Evolutionary conservation across 2,113 vertebrate genomes (phyloP).

Genomic region (Stigmatopora nigra): DNA sequence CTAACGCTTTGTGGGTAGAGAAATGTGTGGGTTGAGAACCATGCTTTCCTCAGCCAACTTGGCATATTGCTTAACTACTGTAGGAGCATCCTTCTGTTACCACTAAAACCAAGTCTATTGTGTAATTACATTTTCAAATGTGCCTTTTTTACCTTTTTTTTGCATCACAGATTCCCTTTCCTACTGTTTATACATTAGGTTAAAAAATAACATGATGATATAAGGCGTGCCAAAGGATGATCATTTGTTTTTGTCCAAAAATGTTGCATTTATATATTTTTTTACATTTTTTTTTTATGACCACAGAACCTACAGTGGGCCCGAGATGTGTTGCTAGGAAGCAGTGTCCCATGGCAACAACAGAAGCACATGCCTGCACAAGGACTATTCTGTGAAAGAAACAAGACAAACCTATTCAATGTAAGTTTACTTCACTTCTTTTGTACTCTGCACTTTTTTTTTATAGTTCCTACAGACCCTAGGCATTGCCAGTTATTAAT

Average conservation of each 20-base stretch:
- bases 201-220: background rate
- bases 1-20: slow-evolving; percentile 54
- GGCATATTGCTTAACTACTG: slow-evolving; percentile 53
- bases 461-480: background rate
- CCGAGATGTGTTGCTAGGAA: slow-evolving; percentile 98
- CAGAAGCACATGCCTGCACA: slow-evolving; percentile 99
- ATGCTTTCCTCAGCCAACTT: slow-evolving; percentile 57
- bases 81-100: slow-evolving; percentile 56
- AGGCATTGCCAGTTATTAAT: background rate
- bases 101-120: slow-evolving; percentile 25
- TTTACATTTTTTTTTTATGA: slow-evolving; percentile 49
- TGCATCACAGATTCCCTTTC: slow-evolving; percentile 16
- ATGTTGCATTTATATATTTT: slow-evolving; percentile 19
- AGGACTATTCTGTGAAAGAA: slow-evolving; percentile 98
- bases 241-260: slow-evolving; percentile 2
- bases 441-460: background rate
- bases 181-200: background rate
- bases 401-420: slow-evolving; percentile 99
- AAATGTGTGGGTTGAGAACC: slow-evolving; percentile 53
- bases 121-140: slow-evolving; percentile 6
- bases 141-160: slow-evolving; percentile 8
- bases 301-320: slow-evolving; percentile 98
- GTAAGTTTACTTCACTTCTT: slow-evolving; percentile 73
- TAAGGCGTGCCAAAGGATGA: background rate
- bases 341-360: slow-evolving; percentile 95